Percentiles rank a stretch among this genome's conserved stretches.
These are phyloP conservation scores for Epiblema foenella DNA, from an alignment of 2,888 invertebrate species.

Conservation along the genomic window DNA sequence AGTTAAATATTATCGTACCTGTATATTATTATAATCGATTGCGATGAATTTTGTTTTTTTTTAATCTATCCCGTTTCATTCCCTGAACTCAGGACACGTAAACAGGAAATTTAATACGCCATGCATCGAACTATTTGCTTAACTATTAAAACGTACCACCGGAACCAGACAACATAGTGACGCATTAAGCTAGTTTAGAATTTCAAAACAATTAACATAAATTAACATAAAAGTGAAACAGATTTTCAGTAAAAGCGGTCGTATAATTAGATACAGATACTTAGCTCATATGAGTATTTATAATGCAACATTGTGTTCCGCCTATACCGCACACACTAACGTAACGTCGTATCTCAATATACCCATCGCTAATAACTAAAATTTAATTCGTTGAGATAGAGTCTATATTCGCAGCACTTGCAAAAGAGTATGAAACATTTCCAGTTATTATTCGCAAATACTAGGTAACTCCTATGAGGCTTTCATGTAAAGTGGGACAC, in stretches of 20 bases:
- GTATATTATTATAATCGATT: too few relatives aligned
- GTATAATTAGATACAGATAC: conserved; percentile 42
- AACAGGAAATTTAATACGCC: not conserved
- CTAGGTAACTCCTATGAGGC: conserved; percentile 27
- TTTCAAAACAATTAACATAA: conserved; percentile 39
- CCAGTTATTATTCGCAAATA: conserved; percentile 36
- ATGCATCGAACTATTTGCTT: conserved; percentile 1
- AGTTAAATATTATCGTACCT: not conserved
- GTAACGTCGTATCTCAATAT: not conserved
- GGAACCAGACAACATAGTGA: conserved; percentile 27
- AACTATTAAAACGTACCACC: conserved; percentile 2
- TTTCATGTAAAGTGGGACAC: conserved; percentile 30
- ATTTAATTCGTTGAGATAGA: not conserved
- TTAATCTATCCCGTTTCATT: not conserved
- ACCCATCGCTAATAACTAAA: not conserved
- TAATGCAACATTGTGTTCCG: conserved; percentile 19
- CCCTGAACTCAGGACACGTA: not conserved
- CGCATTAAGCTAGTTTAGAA: conserved; percentile 27
- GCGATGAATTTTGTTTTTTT: too few relatives aligned
- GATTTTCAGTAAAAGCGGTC: conserved; percentile 42
- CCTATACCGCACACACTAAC: not conserved
- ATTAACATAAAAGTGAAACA: conserved; percentile 42
- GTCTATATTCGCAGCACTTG: not conserved
- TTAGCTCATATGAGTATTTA: conserved; percentile 38
- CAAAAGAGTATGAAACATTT: not conserved